A percentile compares a stretch with the other conserved stretches of the same genome.
Evolutionary conservation across 2,113 vertebrate genomes (phyloP).

Genomic region (Pelecanus crispus): DNA sequence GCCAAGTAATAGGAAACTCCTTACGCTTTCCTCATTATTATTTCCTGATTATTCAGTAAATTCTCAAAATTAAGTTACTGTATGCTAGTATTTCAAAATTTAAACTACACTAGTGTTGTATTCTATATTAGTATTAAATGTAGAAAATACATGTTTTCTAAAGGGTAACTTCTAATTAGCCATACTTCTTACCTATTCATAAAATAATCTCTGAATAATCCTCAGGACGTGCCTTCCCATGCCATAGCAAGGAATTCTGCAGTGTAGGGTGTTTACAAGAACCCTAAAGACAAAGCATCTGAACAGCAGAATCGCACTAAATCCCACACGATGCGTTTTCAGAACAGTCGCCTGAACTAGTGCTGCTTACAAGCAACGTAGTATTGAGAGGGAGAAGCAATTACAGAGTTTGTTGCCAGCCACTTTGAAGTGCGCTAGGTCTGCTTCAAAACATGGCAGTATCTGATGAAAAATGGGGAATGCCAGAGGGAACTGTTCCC

Average conservation of each 20-base stretch:
- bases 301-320: not conserved
- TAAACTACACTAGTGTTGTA: not conserved
- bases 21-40: not conserved
- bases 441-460: not conserved
- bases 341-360: not conserved
- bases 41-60: not conserved
- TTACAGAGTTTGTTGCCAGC: not conserved
- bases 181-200: not conserved
- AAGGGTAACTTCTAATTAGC: not conserved
- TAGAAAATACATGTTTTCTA: not conserved
- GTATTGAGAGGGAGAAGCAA: not conserved
- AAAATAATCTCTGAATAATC: not conserved
- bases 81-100: not conserved
- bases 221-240: not conserved
- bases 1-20: not conserved
- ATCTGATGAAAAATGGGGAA: not conserved
- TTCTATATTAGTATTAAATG: not conserved
- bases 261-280: not conserved
- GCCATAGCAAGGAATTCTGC: not conserved
- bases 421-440: not conserved
- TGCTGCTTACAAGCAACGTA: not conserved
- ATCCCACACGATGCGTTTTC: not conserved
- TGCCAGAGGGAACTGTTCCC: not conserved
- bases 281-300: not conserved
- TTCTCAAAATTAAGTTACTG: not conserved